Evolutionary conservation across 2,113 vertebrate genomes (phyloP).

Genomic region (Empidonax traillii): DNA sequence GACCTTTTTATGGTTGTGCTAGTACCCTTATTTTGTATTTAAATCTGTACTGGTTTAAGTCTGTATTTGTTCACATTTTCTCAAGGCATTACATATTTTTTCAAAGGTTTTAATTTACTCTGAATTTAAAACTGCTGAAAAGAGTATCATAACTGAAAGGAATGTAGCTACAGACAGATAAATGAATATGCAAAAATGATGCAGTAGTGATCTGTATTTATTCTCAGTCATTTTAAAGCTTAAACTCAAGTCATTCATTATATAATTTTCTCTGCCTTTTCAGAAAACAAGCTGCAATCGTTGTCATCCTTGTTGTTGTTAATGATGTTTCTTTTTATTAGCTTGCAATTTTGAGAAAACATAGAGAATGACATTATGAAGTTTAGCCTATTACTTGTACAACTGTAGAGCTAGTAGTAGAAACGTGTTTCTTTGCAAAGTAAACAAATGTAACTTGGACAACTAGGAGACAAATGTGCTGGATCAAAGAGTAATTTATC

Average conservation of each 20-base stretch:
- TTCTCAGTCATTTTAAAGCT: neutral
- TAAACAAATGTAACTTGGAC: neutral
- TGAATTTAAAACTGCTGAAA: conserved; percentile 6
- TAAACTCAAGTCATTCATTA: conserved; percentile 3
- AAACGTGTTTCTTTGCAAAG: neutral
- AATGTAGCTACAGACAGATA: neutral
- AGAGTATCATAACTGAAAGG: neutral
- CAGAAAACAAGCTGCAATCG: neutral
- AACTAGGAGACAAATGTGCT: neutral
- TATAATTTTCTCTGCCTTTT: neutral
- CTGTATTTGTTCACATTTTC: neutral
- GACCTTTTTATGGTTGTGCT: neutral
- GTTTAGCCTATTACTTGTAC: neutral
- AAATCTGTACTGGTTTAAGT: neutral
- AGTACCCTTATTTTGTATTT: neutral
- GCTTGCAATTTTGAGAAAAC: neutral
- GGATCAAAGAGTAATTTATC: neutral
- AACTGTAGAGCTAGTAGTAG: neutral
- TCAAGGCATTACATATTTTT: neutral
- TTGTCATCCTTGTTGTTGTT: neutral
- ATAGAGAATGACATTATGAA: neutral
- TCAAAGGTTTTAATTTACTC: conserved; percentile 30
- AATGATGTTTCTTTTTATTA: conserved; percentile 21
- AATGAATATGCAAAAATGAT: conserved; percentile 20
- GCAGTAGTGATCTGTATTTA: neutral